Percentiles rank a stretch among this genome's conserved stretches.
These are phyloP conservation scores for Nezara viridula DNA, from an alignment of 2,888 invertebrate genomes.

Conservation along the genomic window DNA sequence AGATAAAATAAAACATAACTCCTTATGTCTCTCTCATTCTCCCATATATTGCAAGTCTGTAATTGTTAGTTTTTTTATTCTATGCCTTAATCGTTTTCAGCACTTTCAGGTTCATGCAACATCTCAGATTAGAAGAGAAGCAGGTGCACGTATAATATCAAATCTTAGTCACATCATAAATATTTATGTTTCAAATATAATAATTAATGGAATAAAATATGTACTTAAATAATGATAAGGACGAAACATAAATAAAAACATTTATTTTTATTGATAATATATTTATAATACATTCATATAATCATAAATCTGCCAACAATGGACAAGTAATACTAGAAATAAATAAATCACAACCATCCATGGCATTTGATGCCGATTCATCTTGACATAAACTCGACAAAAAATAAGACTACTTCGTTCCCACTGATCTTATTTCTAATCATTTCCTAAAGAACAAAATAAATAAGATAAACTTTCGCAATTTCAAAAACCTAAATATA, in stretches of 20 bases:
- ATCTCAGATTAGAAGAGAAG: too few relatives aligned
- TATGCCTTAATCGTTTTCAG: too few relatives aligned
- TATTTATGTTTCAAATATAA: too few relatives aligned
- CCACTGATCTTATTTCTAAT: neutral
- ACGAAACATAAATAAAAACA: neutral
- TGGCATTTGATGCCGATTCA: neutral
- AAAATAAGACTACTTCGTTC: neutral
- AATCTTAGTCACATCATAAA: too few relatives aligned
- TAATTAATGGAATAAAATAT: neutral
- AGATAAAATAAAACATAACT: too few relatives aligned
- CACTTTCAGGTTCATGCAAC: too few relatives aligned
- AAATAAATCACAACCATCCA: conserved; percentile 48
- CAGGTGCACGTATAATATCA: too few relatives aligned
- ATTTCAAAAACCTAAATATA: neutral
- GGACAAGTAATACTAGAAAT: conserved; percentile 33
- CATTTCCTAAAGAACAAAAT: neutral
- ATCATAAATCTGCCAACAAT: neutral
- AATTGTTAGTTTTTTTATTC: too few relatives aligned
- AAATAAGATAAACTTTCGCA: neutral
- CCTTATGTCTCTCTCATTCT: too few relatives aligned
- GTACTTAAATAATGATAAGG: neutral
- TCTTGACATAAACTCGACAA: neutral
- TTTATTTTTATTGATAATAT: neutral
- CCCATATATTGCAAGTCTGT: too few relatives aligned
- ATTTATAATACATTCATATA: neutral